Evolutionary conservation across 2,113 vertebrate genomes (phyloP).

Genomic region (Canis aureus): DNA sequence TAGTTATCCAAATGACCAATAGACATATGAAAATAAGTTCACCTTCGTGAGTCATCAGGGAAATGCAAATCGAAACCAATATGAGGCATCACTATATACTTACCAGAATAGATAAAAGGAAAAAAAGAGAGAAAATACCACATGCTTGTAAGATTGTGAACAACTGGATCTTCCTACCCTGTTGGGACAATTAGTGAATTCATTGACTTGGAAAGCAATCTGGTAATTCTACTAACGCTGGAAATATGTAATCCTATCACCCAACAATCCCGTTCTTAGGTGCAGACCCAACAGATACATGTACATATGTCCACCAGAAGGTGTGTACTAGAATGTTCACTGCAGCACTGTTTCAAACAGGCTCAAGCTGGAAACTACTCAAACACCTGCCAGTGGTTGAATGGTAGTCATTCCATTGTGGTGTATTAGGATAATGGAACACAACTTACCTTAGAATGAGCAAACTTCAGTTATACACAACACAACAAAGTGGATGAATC

Average conservation of each 20-base stretch:
- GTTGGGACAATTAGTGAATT: background rate
- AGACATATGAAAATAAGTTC: background rate
- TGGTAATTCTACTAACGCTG: background rate
- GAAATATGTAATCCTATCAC: background rate
- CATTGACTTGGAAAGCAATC: background rate
- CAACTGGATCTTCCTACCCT: background rate
- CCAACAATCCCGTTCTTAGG: background rate
- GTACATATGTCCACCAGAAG: background rate
- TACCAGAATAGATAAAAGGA: background rate
- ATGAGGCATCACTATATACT: background rate
- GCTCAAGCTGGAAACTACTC: background rate
- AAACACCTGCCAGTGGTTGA: background rate
- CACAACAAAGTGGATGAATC: background rate
- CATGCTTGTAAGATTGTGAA: background rate
- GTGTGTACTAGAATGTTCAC: background rate
- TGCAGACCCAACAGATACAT: background rate
- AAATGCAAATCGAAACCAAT: background rate
- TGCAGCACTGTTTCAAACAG: background rate
- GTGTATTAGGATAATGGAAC: background rate
- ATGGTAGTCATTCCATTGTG: background rate
- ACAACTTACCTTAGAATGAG: background rate
- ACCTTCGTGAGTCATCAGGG: background rate
- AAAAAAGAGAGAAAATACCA: background rate
- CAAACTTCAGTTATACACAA: too few relatives aligned
- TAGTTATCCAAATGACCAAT: background rate